Conservation (phyloP, 2,888 invertebrate species). For the Catocala nupta region DNA sequence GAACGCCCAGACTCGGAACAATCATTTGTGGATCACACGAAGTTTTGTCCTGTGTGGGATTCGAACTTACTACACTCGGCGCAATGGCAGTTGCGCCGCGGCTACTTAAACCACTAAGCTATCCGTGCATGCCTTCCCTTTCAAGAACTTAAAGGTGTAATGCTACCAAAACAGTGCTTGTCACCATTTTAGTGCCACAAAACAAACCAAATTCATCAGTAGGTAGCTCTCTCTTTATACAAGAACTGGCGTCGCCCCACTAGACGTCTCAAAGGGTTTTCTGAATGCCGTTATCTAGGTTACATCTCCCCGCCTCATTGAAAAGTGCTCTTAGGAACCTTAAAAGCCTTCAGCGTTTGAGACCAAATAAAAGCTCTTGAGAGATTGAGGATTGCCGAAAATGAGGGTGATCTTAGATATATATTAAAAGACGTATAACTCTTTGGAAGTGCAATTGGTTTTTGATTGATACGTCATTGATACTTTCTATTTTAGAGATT, state of each 20-base stretch:
- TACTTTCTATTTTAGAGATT: too few relatives aligned
- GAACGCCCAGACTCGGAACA: too few relatives aligned
- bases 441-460: not conserved
- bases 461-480: too few relatives aligned
- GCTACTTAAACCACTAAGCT: too few relatives aligned
- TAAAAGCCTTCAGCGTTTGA: conserved; percentile 47
- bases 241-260: conserved; percentile 39
- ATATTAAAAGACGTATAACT: not conserved
- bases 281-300: conserved; percentile 66
- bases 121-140: too few relatives aligned
- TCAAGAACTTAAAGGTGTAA: too few relatives aligned
- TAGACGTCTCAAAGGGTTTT: conserved; percentile 43
- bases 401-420: not conserved
- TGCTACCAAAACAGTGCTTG: too few relatives aligned
- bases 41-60: too few relatives aligned
- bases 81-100: too few relatives aligned
- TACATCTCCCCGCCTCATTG: conserved; percentile 65
- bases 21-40: too few relatives aligned
- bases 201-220: conserved; percentile 1
- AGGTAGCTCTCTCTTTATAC: conserved; percentile 29
- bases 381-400: conserved; percentile 21
- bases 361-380: conserved; percentile 40
- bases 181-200: not conserved
- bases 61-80: too few relatives aligned
- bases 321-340: conserved; percentile 52